Evolutionary conservation across 1,140 invertebrate genomes (phyloP).

Genomic region (Plutomurus gul): DNA sequence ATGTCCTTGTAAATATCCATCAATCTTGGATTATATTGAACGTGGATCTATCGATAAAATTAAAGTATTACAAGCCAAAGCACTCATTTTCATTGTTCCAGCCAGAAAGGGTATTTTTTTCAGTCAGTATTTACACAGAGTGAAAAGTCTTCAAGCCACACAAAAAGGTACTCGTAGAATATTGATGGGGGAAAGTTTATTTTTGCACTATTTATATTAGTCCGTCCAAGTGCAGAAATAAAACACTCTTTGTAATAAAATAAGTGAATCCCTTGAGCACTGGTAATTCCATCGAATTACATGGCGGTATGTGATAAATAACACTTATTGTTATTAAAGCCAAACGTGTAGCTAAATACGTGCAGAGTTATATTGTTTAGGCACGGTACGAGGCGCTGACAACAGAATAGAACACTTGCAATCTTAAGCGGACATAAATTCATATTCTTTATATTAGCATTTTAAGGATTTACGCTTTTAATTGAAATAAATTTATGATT

Average conservation of each 20-base stretch:
- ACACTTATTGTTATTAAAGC: too few species aligned
- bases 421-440: background rate
- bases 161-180: too few species aligned
- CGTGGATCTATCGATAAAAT: conserved; percentile 11
- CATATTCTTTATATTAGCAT: background rate
- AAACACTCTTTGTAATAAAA: too few species aligned
- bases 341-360: too few species aligned
- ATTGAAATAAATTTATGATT: background rate
- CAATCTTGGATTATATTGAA: background rate
- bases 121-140: conserved; percentile 10
- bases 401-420: background rate
- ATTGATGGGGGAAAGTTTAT: too few species aligned
- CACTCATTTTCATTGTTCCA: conserved; percentile 20
- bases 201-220: too few species aligned
- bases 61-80: background rate
- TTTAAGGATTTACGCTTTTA: background rate
- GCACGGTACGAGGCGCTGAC: background rate
- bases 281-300: too few species aligned
- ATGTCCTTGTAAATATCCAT: background rate
- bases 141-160: background rate
- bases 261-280: too few species aligned
- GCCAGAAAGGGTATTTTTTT: too few species aligned
- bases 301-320: too few species aligned
- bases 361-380: too few species aligned
- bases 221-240: too few species aligned